Evolutionary conservation across 2,797 vertebrate species (phyloP), one percentile per base, ranked within the genome.

Genomic region (Eupleurogrammus muticus): DNA sequence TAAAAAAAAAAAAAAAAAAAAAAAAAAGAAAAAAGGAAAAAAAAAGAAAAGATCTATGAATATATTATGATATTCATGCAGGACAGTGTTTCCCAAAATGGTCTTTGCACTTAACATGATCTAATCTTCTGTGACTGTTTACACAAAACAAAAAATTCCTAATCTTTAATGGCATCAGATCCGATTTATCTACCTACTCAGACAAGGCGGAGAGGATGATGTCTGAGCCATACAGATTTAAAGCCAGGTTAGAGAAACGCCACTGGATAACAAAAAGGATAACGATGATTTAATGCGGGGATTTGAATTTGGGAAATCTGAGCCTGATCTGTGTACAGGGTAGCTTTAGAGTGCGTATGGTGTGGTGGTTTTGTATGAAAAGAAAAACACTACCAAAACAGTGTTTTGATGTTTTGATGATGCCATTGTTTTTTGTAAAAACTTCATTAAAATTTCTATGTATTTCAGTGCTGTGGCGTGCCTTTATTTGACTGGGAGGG

Each of bases 391-490:
- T 69, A 84, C 82, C 80, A 86, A 92, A 92, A 96, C 95, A 90
- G 90, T 94, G 91, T 96, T 96, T 93, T 92, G 88, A 95, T 94
- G 96, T 97, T 95, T 96, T 94, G 92, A 95, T 90, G 91, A 96
- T 91, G 94, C 92, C 92, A 93, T 96, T 95, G 94, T 96, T 96
- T 96, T 91, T 93, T 92, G 93, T 96, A 96, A 95, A 90, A 90
- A 93, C 92, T 87, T 95, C 93, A 99, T 96, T 97, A 98, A 97
- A 97, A 89, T 97, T 98, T 99, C 66, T 97, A 96, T 95, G 96
- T 97, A 96, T 94, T 97, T 96, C 91, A 93, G 42, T 57, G 70
- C 7, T 54, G 21, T 46, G 44, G 40, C 34, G 52, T 79, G 50
- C 34, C 28, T 5, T 80, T 78, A 52, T 75, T 87, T 71, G 9